Evolutionary conservation across 2,113 vertebrate genomes (phyloP).

Genomic region (Leucopternis melanops): DNA sequence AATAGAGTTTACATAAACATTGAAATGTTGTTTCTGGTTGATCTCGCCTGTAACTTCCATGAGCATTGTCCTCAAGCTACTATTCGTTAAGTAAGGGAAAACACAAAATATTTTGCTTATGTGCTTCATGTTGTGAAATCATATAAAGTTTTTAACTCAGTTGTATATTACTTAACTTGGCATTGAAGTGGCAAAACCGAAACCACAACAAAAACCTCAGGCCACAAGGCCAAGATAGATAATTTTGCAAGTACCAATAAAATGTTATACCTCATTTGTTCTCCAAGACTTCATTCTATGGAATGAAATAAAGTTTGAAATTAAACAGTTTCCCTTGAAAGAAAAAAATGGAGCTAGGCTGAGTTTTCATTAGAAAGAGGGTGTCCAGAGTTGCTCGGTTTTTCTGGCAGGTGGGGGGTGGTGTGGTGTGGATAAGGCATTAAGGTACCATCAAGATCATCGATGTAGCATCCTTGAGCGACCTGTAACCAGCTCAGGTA

Average conservation of each 20-base stretch:
- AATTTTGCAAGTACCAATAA: not conserved
- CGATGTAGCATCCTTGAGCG: not conserved
- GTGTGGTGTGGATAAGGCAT: not conserved
- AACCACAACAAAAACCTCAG: not conserved
- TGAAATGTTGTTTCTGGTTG: conserved; percentile 12
- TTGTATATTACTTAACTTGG: not conserved
- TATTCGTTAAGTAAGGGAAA: not conserved
- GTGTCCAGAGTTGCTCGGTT: not conserved
- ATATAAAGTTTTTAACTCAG: not conserved
- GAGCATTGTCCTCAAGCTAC: not conserved
- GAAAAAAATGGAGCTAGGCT: not conserved
- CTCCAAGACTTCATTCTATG: no score
- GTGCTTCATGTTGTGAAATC: not conserved
- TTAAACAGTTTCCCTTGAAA: not conserved
- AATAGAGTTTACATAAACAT: conserved; percentile 35
- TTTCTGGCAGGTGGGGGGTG: not conserved
- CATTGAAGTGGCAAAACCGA: not conserved
- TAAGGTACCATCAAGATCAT: not conserved
- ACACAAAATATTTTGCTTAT: not conserved
- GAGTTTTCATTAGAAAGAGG: not conserved
- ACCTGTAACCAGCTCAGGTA: not conserved
- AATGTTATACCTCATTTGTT: no score
- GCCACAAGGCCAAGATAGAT: not conserved
- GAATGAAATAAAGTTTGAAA: not conserved
- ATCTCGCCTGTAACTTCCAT: not conserved